A percentile compares a stretch with the other conserved stretches of the same genome.
These are phyloP conservation scores for Saturnia japonica DNA, from an alignment of 2,888 invertebrate genomes.

Conservation along the genomic window DNA sequence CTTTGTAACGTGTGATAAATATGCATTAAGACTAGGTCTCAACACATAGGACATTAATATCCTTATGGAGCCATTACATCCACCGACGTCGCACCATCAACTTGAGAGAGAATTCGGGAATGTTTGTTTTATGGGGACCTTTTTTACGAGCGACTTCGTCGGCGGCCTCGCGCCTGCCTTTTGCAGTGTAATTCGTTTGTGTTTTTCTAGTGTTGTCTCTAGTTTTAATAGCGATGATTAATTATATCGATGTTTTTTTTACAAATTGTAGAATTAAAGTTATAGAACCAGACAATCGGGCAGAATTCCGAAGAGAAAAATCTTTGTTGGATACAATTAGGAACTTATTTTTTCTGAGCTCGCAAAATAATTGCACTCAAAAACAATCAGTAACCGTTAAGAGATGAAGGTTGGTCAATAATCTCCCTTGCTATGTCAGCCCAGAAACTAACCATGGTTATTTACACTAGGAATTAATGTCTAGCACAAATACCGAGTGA, in stretches of 20 bases:
- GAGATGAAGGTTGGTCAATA: background rate
- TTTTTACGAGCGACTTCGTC: conserved; percentile 23
- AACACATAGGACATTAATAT: conserved; percentile 18
- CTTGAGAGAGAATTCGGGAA: conserved; percentile 18
- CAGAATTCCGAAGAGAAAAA: background rate
- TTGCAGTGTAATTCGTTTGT: conserved; percentile 20
- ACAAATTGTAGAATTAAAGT: background rate
- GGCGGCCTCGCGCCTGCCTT: conserved; percentile 17
- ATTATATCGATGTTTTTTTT: conserved; percentile 14
- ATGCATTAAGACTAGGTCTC: conserved; percentile 10
- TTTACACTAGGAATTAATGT: background rate
- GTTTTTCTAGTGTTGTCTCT: conserved; percentile 3
- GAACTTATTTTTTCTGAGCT: no score
- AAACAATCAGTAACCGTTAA: background rate
- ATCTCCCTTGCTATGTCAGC: background rate
- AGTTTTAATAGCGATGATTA: background rate
- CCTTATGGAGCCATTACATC: conserved; percentile 16
- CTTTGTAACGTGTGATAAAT: background rate
- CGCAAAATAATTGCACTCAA: background rate
- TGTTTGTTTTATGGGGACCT: conserved; percentile 19
- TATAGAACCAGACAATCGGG: background rate
- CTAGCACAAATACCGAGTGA: background rate
- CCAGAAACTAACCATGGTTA: background rate
- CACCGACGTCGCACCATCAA: conserved; percentile 13
- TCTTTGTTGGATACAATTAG: no score